A percentile compares a stretch with the other conserved stretches of the same genome.
Evolutionary conservation across 1,140 invertebrate species (phyloP).

Genomic region (Tetraneura akinire): DNA sequence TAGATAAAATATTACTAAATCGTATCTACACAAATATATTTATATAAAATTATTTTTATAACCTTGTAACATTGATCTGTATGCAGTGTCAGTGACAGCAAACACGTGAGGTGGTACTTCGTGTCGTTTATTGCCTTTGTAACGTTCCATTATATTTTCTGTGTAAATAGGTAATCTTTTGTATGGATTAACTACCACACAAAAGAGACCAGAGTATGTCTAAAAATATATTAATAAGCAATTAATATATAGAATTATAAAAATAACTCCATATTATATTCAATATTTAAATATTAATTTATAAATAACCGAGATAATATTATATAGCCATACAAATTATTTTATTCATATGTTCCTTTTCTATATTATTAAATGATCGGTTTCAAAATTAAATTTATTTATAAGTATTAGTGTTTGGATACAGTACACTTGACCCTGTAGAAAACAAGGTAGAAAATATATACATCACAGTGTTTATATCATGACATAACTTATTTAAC

Average conservation of each 20-base stretch:
- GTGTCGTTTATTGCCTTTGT: constrained; percentile 99
- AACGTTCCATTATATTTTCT: constrained; percentile 98
- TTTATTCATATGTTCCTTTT: too few species aligned
- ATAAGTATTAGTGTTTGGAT: too few species aligned
- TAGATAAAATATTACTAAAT: not conserved
- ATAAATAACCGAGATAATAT: not conserved
- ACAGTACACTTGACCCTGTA: too few species aligned
- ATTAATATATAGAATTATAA: not conserved
- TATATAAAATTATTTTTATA: constrained; percentile 57
- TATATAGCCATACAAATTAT: too few species aligned
- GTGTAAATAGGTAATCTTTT: constrained; percentile 98
- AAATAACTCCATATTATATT: not conserved
- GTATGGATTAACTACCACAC: constrained; percentile 99
- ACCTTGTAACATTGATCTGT: constrained; percentile 99
- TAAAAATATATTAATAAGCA: constrained; percentile 63
- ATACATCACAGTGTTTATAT: too few species aligned
- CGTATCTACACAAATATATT: not conserved
- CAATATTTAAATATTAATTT: too few species aligned
- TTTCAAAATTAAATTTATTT: too few species aligned
- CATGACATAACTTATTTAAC: too few species aligned
- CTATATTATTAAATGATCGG: too few species aligned
- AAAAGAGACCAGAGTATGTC: constrained; percentile 99
- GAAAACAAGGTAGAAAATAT: too few species aligned
- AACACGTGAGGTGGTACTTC: constrained; percentile 99
- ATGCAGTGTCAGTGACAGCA: constrained; percentile 98